Base-by-base conservation (phyloP, 2,888 invertebrate genomes). In the Dicranocentrus wangi region DNA sequence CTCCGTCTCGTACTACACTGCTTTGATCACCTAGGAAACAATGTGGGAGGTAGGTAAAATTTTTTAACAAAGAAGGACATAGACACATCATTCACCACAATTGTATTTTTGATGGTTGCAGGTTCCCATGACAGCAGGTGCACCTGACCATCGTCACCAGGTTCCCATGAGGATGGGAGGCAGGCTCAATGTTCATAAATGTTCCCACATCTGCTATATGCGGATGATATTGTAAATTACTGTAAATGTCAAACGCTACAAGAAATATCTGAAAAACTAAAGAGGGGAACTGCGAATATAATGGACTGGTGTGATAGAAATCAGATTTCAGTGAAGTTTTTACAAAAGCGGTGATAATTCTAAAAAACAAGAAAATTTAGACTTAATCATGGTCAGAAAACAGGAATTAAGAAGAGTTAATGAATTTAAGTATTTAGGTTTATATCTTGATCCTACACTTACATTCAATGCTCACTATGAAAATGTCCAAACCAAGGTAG, bases 171-270 rank as follows among this genome's bases (percentile, higher is more conserved):
- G n/a, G n/a, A n/a, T n/a, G n/a, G n/a, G n/a, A n/a, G n/a, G n/a
- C n/a, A n/a, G n/a, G n/a, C n/a, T n/a, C n/a, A n/a, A n/a, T 51
- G 19, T 51, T 51, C 19, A 51, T 51, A 17, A 51, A 51, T 19
- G 51, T 17, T 17, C n/a, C 19, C 19, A 51, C 51, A 51, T 7
- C 51, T 51, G n/a, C 19, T 51, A 1, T 51, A 51, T 19, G 51
- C 51, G 3, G 51, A 51, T 51, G 51, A 51, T 19, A 51, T 51
- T 51, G 19, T 51, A 1, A 51, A 17, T 17, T 51, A 51, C 7
- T 8, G 17, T 51, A 17, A n/a, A 51, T n/a, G 51, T 19, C 1
- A 8, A 17, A 17, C n/a, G 8, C 8, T 51, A 2, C 8, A 51
- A 8, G 51, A 51, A 2, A 51, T 51, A 3, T 13, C 43, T 17